A percentile compares a stretch with the other conserved stretches of the same genome.
Conservation (phyloP, 2,888 invertebrate species). For the Xestia xanthographa region DNA sequence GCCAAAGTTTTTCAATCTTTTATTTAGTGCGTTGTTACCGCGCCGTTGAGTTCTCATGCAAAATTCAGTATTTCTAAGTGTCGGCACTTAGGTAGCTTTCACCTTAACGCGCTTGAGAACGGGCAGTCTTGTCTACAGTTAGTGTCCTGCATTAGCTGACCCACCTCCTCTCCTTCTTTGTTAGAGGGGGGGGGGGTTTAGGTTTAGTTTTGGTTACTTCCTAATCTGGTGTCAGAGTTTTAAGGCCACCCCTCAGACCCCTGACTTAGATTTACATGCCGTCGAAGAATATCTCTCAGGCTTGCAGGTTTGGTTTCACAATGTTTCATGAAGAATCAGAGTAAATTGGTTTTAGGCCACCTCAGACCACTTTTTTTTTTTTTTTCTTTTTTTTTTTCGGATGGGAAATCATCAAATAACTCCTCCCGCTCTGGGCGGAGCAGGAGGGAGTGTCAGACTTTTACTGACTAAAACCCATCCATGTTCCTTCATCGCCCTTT, state of each 20-base stretch:
- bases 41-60: slow-evolving; percentile 14
- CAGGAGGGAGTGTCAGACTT: too few species aligned
- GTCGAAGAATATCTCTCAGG: too few species aligned
- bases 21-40: slow-evolving; percentile 6
- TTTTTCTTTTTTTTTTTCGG: too few species aligned
- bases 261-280: too few species aligned
- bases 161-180: not conserved
- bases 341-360: too few species aligned
- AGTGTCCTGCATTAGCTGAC: not conserved
- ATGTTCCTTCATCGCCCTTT: too few species aligned
- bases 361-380: too few species aligned
- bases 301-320: too few species aligned
- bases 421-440: too few species aligned
- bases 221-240: not conserved
- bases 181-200: not conserved
- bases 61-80: slow-evolving; percentile 21
- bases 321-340: too few species aligned
- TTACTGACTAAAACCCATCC: too few species aligned
- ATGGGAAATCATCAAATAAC: too few species aligned
- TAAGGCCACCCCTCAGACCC: not conserved
- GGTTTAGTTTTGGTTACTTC: not conserved
- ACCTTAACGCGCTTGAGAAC: not conserved
- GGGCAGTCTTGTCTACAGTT: not conserved
- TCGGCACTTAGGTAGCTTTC: slow-evolving; percentile 4
- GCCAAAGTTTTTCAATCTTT: not conserved